Evolutionary conservation across 1,140 invertebrate species (phyloP).

Genomic region (Mylabris phalerata): DNA sequence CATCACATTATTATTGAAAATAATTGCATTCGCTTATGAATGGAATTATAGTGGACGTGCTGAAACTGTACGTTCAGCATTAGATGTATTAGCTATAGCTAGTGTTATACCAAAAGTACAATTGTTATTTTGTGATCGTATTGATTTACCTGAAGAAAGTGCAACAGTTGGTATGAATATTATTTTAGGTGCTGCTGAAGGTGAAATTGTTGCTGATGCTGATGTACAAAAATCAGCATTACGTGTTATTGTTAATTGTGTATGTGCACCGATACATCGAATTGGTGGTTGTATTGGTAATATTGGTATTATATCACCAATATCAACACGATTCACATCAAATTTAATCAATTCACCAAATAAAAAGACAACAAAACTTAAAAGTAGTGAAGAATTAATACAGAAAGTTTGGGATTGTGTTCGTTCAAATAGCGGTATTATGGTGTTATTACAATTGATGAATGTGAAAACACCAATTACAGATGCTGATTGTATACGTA

Average conservation of each 20-base stretch:
- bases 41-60: constrained; percentile 85
- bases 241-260: constrained; percentile 83
- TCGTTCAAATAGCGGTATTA: constrained; percentile 91
- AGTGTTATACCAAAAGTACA: constrained; percentile 85
- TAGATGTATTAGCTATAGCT: constrained; percentile 86
- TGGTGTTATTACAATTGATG: constrained; percentile 80
- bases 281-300: constrained; percentile 48
- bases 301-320: constrained; percentile 23
- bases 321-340: constrained; percentile 53
- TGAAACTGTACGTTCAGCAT: constrained; percentile 81
- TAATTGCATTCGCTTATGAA: constrained; percentile 83
- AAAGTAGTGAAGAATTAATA: constrained; percentile 77
- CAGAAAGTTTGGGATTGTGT: constrained; percentile 90
- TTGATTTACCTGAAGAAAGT: constrained; percentile 68
- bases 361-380: constrained; percentile 60
- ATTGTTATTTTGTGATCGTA: constrained; percentile 67
- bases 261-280: constrained; percentile 81
- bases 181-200: constrained; percentile 77
- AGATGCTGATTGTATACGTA: constrained; percentile 90
- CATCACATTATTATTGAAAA: constrained; percentile 72
- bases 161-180: constrained; percentile 65
- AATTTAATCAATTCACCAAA: constrained; percentile 53
- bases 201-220: constrained; percentile 79
- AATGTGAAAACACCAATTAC: constrained; percentile 91
- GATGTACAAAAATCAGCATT: constrained; percentile 89